Base-by-base conservation (phyloP, 2,113 vertebrate species). In the Ptilonorhynchus violaceus region DNA sequence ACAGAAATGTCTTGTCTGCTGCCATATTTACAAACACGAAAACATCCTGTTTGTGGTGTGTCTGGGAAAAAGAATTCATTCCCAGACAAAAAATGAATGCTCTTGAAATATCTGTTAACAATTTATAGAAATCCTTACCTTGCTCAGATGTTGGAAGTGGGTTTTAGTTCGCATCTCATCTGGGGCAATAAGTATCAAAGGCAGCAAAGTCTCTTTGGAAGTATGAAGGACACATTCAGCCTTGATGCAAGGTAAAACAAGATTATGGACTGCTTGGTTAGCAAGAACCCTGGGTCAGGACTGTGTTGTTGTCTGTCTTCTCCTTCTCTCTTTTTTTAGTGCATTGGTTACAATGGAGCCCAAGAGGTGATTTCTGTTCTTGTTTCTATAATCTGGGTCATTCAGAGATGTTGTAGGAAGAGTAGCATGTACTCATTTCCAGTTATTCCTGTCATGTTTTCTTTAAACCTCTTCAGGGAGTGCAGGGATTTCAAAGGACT, bases 51-150 rank as follows among this genome's bases (percentile, higher is more conserved):
- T 78, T 39, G 24, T 33, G 39, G 28, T 47, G 23, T 52, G 15
- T 67, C 39, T 72, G 66, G 70, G 22, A 23, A 79, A 63, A 93
- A 52, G 94, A 39, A 82, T 11, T 74, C 19, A 33, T 88, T 67
- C 53, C 9, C 31, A 83, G 46, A 69, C 50, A 90, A 95, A 64
- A 33, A 88, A 67, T 9, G 52, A 53, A 91, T 85, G 1, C 59
- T 75, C 20, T 58, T 86, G 58, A 78, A 56, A 78, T 85, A 33
- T 74, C 62, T 58, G 20, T 84, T 82, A 94, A 42, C 6, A 55
- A 23, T 85, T 93, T 95, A 35, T 87, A 94, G 80, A 96, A 92
- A 77, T 89, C 92, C 96, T 96, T 95, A 89, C 15, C 6, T 77
- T 76, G 28, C 33, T 85, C 12, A 18, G 39, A 59, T 33, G 16